Percentiles rank a stretch among this genome's conserved stretches.
Evolutionary conservation across 1,140 invertebrate genomes (phyloP).

Genomic region (Bombus balteatus): DNA sequence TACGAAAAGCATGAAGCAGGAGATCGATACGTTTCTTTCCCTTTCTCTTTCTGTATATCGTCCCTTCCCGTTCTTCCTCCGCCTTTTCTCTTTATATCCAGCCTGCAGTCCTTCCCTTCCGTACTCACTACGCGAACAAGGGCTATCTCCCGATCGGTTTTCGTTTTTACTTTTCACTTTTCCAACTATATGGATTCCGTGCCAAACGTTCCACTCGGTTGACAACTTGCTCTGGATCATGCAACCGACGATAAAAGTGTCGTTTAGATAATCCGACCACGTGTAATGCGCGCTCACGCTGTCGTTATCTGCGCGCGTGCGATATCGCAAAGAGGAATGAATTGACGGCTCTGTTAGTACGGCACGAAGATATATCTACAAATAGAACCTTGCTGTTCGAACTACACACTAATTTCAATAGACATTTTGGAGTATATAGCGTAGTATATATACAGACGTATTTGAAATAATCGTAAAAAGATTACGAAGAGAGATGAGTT

Average conservation of each 20-base stretch:
- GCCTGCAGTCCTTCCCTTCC: slow-evolving; percentile 30
- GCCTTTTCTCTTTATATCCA: slow-evolving; percentile 39
- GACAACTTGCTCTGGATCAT: slow-evolving; percentile 32
- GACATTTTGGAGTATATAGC: background rate
- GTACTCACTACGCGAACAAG: slow-evolving; percentile 1
- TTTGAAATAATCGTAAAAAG: too few species aligned
- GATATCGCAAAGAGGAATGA: background rate
- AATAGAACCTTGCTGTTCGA: background rate
- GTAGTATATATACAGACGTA: too few species aligned
- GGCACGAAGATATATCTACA: background rate
- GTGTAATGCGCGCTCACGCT: slow-evolving; percentile 7
- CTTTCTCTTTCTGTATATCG: slow-evolving; percentile 59
- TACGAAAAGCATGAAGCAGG: slow-evolving; percentile 62
- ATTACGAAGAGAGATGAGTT: too few species aligned
- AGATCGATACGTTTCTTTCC: slow-evolving; percentile 70
- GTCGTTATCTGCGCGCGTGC: background rate
- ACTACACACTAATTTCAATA: background rate
- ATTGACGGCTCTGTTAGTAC: background rate
- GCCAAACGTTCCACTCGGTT: slow-evolving; percentile 44
- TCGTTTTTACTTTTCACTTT: slow-evolving; percentile 64
- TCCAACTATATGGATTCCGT: slow-evolving; percentile 54
- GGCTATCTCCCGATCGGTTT: slow-evolving; percentile 38
- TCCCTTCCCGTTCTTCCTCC: slow-evolving; percentile 9
- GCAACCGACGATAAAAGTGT: slow-evolving; percentile 17
- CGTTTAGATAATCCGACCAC: slow-evolving; percentile 33